Percentiles rank a stretch among this genome's conserved stretches.
These are phyloP conservation scores for Microcaecilia unicolor DNA, from an alignment of 2,797 vertebrate genomes.

Conservation along the genomic window DNA sequence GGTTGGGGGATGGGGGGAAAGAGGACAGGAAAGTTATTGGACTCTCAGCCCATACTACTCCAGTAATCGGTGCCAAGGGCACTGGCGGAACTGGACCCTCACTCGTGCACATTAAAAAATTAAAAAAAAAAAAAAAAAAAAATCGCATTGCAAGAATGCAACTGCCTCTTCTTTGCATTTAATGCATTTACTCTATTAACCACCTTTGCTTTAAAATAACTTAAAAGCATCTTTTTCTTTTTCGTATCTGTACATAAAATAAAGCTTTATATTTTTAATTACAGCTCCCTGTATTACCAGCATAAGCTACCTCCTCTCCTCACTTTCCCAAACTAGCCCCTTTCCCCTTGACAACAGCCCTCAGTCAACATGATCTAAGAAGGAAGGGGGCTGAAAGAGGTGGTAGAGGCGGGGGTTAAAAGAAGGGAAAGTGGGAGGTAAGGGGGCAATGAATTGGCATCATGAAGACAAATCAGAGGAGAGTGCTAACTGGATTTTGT, in stretches of 20 bases:
- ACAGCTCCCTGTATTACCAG: conserved; percentile 22
- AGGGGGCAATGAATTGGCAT: conserved; percentile 26
- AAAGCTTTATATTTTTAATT: conserved; percentile 40
- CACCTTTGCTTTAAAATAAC: conserved; percentile 9
- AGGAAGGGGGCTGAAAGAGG: too few relatives aligned
- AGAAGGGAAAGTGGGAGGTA: conserved; percentile 16
- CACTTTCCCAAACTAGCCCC: not conserved
- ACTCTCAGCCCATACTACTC: too few relatives aligned
- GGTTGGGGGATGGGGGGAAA: too few relatives aligned
- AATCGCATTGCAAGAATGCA: too few relatives aligned
- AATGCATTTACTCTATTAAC: not conserved
- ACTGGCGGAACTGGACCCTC: too few relatives aligned
- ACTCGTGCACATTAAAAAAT: too few relatives aligned
- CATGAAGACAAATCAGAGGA: conserved; percentile 44
- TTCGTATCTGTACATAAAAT: conserved; percentile 35
- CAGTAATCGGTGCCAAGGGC: too few relatives aligned
- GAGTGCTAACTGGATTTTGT: conserved; percentile 79
- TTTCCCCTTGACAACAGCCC: conserved; percentile 25
- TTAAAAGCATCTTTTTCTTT: conserved; percentile 12
- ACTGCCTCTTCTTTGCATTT: too few relatives aligned
- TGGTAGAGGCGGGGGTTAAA: not conserved
- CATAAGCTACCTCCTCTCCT: conserved; percentile 9
- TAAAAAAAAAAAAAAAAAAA: too few relatives aligned
- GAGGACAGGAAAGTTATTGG: too few relatives aligned
- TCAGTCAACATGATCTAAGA: too few relatives aligned